Base-by-base conservation (phyloP, 2,888 invertebrate species). In the Amphipoea oculea region DNA sequence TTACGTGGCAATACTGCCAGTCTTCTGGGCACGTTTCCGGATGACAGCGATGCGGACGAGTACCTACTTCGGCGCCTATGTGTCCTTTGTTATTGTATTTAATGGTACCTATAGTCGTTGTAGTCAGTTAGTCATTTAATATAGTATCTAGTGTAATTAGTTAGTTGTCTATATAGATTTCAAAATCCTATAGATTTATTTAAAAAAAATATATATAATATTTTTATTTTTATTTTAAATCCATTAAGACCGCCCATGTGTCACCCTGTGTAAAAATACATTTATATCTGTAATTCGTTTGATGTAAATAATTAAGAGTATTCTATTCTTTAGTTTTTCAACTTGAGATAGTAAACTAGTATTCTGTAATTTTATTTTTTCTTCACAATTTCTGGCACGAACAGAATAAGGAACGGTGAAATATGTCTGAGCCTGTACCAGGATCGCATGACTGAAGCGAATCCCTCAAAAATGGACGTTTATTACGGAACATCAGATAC, bases 391-490 rank as follows among this genome's bases (percentile, higher is more conserved):
- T 73, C 68, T 60, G 63, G 69, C 78, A 79, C 75, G 76, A 79
- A 80, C 65, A 72, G 70, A 76, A 76, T 76, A 74, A 79, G 66
- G 40, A 71, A 76, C 73, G 62, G 29, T 79, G 76, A 85, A 88
- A 81, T 81, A 86, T 72, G 68, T 78, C 62, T 66, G 69, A 68
- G 70, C 57, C 45, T 73, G 75, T 40, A 81, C 83, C 79, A 77
- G 79, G 79, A 84, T 91, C 78, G 90, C 91, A 88, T 90, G 90
- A 88, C 87, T 87, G 77, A 82, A 84, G 81, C 73, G 75, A 81
- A 91, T 91, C 83, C 85, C 86, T 90, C 89, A 91, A 89, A 83
- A 76, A 89, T 89, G 71, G 83, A 88, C 86, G 82, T 83, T 79
- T 84, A 84, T 90, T 90, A 86, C 82, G 70, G 71, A 87, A 85